A percentile compares a stretch with the other conserved stretches of the same genome.
phyloP scores from a whole-genome alignment of 2,888 invertebrate genomes.

The Habroteleia sp. region DNA sequence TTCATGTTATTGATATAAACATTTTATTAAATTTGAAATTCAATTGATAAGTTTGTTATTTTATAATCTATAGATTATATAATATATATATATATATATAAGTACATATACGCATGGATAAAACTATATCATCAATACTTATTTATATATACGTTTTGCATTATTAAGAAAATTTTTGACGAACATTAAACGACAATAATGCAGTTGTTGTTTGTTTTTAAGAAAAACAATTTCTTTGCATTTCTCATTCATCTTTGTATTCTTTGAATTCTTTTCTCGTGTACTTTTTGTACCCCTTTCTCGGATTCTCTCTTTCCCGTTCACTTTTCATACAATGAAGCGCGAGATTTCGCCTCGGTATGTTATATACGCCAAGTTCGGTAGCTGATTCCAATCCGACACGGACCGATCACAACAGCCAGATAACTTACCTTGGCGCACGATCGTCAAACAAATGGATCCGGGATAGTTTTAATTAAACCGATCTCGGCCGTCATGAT shows the following conservation, averaged over 20 bases:
- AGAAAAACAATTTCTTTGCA: too few relatives aligned
- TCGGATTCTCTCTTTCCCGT: slow-evolving; percentile 2
- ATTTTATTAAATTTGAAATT: too few relatives aligned
- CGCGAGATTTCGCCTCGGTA: slow-evolving; percentile 41
- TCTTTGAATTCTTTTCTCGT: neutral
- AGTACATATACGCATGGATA: too few relatives aligned
- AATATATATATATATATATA: too few relatives aligned
- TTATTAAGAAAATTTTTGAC: too few relatives aligned
- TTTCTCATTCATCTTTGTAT: slow-evolving; percentile 1
- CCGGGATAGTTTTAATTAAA: slow-evolving; percentile 73
- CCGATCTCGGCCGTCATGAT: slow-evolving; percentile 25
- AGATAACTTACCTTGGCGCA: slow-evolving; percentile 71
- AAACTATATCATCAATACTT: too few relatives aligned
- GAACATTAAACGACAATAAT: too few relatives aligned
- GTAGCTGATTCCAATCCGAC: slow-evolving; percentile 77
- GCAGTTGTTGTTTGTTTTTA: too few relatives aligned
- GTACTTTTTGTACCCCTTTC: slow-evolving; percentile 14
- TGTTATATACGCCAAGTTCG: slow-evolving; percentile 69
- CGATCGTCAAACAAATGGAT: slow-evolving; percentile 74
- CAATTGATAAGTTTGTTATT: too few relatives aligned
- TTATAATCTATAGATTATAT: too few relatives aligned
- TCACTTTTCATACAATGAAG: slow-evolving; percentile 27
- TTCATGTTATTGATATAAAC: too few relatives aligned
- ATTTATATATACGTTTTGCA: too few relatives aligned
- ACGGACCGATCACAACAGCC: slow-evolving; percentile 73